These are phyloP conservation scores for Solea senegalensis DNA, from an alignment of 2,113 vertebrate species.

Conservation along the genomic window DNA sequence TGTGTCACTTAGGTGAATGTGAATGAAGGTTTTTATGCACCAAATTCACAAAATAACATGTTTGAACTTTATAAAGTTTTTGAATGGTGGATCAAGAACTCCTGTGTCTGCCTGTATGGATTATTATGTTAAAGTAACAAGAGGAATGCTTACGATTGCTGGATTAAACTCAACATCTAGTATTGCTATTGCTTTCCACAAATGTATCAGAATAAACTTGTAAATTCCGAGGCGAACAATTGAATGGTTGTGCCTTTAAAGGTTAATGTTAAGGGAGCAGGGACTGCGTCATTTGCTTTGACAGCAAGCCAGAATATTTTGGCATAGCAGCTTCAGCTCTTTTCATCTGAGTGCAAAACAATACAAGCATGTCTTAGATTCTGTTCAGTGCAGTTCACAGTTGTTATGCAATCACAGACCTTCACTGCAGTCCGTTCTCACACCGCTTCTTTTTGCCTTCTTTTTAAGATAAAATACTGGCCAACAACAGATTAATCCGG, in stretches of 20 bases:
- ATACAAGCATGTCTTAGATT: constrained; percentile 29
- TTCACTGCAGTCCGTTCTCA: neutral
- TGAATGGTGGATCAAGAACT: too few relatives aligned
- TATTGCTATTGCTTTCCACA: neutral
- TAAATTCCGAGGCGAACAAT: neutral
- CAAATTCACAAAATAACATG: too few relatives aligned
- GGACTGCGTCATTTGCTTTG: neutral
- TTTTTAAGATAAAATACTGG: too few relatives aligned
- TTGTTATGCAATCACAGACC: constrained; percentile 43
- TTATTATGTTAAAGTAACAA: too few relatives aligned
- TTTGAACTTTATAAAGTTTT: too few relatives aligned
- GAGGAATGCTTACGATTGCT: neutral
- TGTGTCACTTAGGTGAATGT: too few relatives aligned
- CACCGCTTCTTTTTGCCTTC: too few relatives aligned
- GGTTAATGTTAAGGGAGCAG: neutral
- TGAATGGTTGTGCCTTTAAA: neutral
- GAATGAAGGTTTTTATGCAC: too few relatives aligned
- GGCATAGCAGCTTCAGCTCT: constrained; percentile 6
- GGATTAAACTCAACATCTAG: neutral
- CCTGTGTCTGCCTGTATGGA: too few relatives aligned
- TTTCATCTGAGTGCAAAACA: constrained; percentile 34
- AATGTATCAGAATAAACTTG: neutral
- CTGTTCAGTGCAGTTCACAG: constrained; percentile 5
- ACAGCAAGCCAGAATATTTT: constrained; percentile 39
- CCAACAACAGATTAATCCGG: too few relatives aligned